Evolutionary conservation across 2,888 invertebrate species (phyloP), one percentile per base, ranked within the genome.

Genomic region (Rhagophthalmus giganteus): DNA sequence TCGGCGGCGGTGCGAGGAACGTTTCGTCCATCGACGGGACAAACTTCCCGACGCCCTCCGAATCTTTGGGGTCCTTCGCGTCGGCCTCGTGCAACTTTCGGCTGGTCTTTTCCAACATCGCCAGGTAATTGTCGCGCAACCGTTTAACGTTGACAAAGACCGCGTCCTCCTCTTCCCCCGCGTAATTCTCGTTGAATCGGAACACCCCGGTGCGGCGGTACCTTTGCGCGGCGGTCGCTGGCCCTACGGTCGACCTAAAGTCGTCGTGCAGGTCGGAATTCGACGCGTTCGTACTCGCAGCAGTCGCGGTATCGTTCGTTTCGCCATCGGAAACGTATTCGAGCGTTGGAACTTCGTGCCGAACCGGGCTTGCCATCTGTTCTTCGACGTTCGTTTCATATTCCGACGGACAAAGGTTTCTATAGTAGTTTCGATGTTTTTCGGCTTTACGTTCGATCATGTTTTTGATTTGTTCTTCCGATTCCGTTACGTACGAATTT

Each of bases 181-280:
- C 28, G 27, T 52, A 45, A 26, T 50, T 32, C 6, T 48, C 45
- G 39, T 44, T 54, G 51, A 69, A 55, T 55, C 68, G 64, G 57
- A 64, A 70, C 10, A 73, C 72, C 45, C 72, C 73, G 38, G 68
- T 70, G 28, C 68, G 67, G 26, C 74, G 64, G 53, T 69, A 68
- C 49, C 73, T 58, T 46, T 52, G 55, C 26, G 40, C 37, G 25
- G 34, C 27, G 26, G 34, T 39, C 31, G 49, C 12, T 39, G 45
- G 31, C 44, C 54, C 45, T 53, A 46, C 39, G 15, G n/a, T 28
- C 10, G 9, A 2, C 41, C 42, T 32, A 32, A 31, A 35, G 26
- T 54, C 39, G 20, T 38, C 32, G 27, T 15, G 20, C 13, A 20
- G 11, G 10, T 40, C 44, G 16, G 35, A 39, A 35, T 49, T 14